Evolutionary conservation across 2,888 invertebrate genomes (phyloP).

Genomic region (Parnassius orleans): DNA sequence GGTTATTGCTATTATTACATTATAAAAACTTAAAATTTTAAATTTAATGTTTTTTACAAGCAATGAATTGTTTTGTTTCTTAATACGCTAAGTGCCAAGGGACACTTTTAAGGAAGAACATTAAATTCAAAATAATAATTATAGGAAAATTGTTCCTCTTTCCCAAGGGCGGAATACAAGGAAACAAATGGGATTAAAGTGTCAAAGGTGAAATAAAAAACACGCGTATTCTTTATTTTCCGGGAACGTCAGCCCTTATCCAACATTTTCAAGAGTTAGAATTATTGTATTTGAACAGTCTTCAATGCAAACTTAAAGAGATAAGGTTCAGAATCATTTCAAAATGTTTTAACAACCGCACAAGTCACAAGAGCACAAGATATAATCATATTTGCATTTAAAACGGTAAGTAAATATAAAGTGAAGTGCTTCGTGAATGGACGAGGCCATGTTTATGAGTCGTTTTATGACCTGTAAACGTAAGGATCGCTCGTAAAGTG

Average conservation of each 20-base stretch:
- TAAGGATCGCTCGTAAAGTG: slow-evolving; percentile 75
- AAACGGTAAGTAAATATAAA: slow-evolving; percentile 74
- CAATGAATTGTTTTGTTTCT: no score
- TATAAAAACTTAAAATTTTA: no score
- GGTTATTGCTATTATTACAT: no score
- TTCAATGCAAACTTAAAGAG: slow-evolving; percentile 26
- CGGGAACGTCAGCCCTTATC: slow-evolving; percentile 53
- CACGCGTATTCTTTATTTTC: slow-evolving; percentile 62
- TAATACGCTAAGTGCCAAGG: slow-evolving; percentile 7
- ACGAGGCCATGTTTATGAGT: slow-evolving; percentile 69
- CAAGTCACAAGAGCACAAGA: slow-evolving; percentile 53
- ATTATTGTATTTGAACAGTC: slow-evolving; percentile 30
- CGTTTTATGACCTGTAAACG: slow-evolving; percentile 76
- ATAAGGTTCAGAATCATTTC: slow-evolving; percentile 46
- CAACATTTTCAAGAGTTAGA: slow-evolving; percentile 36
- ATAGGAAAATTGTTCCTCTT: slow-evolving; percentile 68
- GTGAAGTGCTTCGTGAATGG: slow-evolving; percentile 70
- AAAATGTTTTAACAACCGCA: slow-evolving; percentile 41
- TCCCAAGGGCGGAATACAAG: slow-evolving; percentile 71
- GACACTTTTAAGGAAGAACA: slow-evolving; percentile 17
- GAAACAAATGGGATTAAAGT: slow-evolving; percentile 80
- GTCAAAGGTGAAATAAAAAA: slow-evolving; percentile 81
- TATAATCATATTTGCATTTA: slow-evolving; percentile 75
- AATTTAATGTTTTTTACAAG: no score
- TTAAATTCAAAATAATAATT: slow-evolving; percentile 74